phyloP scores from a whole-genome alignment of 2,888 invertebrate species.

The Heteropelma amictum region DNA sequence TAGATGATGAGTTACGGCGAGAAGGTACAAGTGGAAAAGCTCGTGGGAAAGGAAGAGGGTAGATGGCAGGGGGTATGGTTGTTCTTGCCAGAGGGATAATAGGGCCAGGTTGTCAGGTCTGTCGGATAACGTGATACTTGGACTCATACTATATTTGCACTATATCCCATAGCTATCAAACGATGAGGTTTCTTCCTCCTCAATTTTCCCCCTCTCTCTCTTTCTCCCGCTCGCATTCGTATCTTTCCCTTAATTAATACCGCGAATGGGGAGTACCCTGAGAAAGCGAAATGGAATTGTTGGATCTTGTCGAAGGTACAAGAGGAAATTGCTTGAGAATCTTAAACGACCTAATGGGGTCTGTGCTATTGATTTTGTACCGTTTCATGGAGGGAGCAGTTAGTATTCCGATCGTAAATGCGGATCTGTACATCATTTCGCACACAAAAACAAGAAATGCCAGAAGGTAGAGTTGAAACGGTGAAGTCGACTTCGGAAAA shows the following conservation, averaged over 20 bases:
- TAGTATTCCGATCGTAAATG: not conserved
- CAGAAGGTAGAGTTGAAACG: too few relatives aligned
- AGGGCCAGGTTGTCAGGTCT: slow-evolving; percentile 68
- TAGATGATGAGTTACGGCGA: slow-evolving; percentile 67
- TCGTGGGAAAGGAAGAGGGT: slow-evolving; percentile 22
- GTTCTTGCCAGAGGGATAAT: slow-evolving; percentile 69
- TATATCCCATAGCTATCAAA: slow-evolving; percentile 58
- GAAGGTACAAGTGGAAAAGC: slow-evolving; percentile 52
- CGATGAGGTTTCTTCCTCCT: slow-evolving; percentile 15
- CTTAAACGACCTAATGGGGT: slow-evolving; percentile 65
- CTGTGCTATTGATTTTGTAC: slow-evolving; percentile 62
- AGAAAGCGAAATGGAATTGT: slow-evolving; percentile 42
- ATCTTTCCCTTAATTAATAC: slow-evolving; percentile 69
- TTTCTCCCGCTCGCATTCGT: slow-evolving; percentile 49
- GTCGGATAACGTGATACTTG: slow-evolving; percentile 70
- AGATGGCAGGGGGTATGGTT: slow-evolving; percentile 45
- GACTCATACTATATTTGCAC: slow-evolving; percentile 70
- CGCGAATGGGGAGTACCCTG: slow-evolving; percentile 55
- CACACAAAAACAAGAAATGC: too few relatives aligned
- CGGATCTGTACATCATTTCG: not conserved
- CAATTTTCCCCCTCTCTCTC: not conserved
- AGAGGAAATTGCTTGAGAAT: slow-evolving; percentile 52
- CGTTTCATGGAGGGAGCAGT: slow-evolving; percentile 55
- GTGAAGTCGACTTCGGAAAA: too few relatives aligned
- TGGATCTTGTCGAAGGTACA: slow-evolving; percentile 34